Evolutionary conservation across 2,888 invertebrate genomes (phyloP), one percentile per base, ranked within the genome.

Genomic region (Sarcophaga subvicina): DNA sequence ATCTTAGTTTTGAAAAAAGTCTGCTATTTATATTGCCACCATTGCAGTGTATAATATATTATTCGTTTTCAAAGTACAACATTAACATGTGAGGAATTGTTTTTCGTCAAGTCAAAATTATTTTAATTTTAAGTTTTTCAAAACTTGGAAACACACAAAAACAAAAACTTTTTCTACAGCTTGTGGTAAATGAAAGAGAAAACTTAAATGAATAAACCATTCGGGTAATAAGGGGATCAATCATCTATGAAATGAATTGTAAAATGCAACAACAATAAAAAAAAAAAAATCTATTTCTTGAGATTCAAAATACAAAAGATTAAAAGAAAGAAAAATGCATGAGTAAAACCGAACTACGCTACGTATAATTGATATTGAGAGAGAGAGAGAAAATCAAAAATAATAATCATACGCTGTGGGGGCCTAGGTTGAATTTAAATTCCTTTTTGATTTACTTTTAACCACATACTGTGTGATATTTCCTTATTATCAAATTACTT

Each of bases 81-180:
- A 59, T 73, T 47, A 62, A 69, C 37, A 67, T 69, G 20, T 69
- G 67, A 37, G 12, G 27, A 75, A 49, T 27, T 22, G n/a, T 49
- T 81, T 78, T 59, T 17, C 64, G 59, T 25, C 5, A 76, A 76
- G 45, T 66, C 8, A 77, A 72, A 66, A 22, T 66, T 60, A 27
- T 66, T 70, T 82, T 72, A 82, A 82, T 77, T 71, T 77, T 62
- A 83, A 83, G 66, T 72, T 83, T 17, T 49, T 14, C 2, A 59
- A 72, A 62, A 20, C 64, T 77, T 71, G 17, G 10, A 4, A 37
- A 37, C 37, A 37, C 37, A 6, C 37, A 4, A 37, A 49, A 49
- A 25, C 12, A 63, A 6, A 62, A 80, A 17, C 11, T 54, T 12
- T 1, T 5, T 45, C 59, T 59, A 14, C 14, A 17, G 12, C 12